A percentile compares a stretch with the other conserved stretches of the same genome.
Evolutionary conservation across 2,797 vertebrate species (phyloP).

Genomic region (Sebastes wilsoni): DNA sequence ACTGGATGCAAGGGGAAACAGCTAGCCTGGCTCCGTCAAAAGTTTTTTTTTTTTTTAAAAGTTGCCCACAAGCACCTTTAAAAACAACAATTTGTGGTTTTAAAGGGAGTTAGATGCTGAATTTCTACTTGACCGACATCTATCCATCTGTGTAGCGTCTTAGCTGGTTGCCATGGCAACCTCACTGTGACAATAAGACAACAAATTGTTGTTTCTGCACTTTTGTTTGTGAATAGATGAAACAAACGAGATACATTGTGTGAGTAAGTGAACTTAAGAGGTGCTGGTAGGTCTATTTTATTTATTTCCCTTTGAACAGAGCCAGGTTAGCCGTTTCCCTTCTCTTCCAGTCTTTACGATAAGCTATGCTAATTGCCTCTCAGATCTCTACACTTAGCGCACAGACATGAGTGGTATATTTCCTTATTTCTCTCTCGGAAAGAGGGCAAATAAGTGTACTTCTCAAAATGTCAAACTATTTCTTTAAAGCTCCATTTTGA

Average conservation of each 20-base stretch:
- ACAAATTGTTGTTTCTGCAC: background rate
- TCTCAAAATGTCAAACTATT: background rate
- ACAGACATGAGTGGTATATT: background rate
- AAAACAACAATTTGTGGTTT: background rate
- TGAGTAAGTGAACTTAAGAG: background rate
- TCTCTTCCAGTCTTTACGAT: background rate
- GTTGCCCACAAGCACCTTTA: background rate
- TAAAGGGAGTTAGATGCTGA: too few species aligned
- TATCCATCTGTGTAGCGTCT: background rate
- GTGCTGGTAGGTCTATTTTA: background rate
- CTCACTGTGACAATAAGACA: background rate
- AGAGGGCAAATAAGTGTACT: background rate
- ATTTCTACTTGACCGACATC: background rate
- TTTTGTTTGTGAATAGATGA: background rate
- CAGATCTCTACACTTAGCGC: background rate
- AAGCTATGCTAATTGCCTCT: background rate
- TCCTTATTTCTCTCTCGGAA: background rate
- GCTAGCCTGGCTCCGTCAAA: background rate
- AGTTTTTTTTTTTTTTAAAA: fast-evolving
- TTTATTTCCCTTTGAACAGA: background rate
- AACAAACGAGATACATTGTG: background rate
- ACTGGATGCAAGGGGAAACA: background rate
- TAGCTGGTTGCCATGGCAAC: background rate
- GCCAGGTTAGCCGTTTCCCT: background rate
- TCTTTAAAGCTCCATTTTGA: background rate